Base-by-base conservation (phyloP, 53 echinoderm and acorn worm genomes). In the Apostichopus leukothele region DNA sequence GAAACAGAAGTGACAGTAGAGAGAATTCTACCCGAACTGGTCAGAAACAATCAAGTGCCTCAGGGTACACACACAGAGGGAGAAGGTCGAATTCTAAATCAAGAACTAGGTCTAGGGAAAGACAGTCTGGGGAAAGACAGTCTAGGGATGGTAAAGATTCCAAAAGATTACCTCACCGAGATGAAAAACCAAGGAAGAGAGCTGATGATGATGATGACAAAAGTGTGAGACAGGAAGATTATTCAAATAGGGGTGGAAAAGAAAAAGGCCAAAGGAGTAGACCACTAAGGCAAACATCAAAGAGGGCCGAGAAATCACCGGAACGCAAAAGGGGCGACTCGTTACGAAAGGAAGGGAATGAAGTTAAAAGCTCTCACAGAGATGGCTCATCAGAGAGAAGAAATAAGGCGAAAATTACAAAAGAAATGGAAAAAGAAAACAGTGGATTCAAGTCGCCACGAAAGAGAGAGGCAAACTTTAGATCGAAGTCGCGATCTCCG, bases 11-110 rank as follows among this genome's bases (percentile, higher is more conserved):
- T 7, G 20, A 71, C 71, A 71, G 18, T n/a, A 18, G 57, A 66
- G 27, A 67, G 14, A 60, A 27, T 26, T 67, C 85, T 23, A 85
- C 27, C 16, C 55, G 66, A 16, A 60, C 67, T 67, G 39, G 9
- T 50, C 23, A 11, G 68, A 63, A 50, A 50, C 66, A 50, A 39
- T 60, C 85, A 11, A 66, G 27, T 11, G 57, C 85, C 61, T 67
- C 85, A 5, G 54, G 83, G 57, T 83, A 23, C 54, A 9, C 55
- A 19, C 61, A 85, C 57, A 85, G 18, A 9, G 9, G 84, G 3
- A 85, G 60, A 60, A 85, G 67, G 67, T 66, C 67, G 2, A 67
- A 21, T 19, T 85, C 85, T 16, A 76, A 21, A 21, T 76, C 77
- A 10, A 76, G 77, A 52, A 26, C 77, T 16, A 22, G 77, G 39